Conservation (phyloP, 2,888 invertebrate genomes). For the Leptogaster cylindrica region DNA sequence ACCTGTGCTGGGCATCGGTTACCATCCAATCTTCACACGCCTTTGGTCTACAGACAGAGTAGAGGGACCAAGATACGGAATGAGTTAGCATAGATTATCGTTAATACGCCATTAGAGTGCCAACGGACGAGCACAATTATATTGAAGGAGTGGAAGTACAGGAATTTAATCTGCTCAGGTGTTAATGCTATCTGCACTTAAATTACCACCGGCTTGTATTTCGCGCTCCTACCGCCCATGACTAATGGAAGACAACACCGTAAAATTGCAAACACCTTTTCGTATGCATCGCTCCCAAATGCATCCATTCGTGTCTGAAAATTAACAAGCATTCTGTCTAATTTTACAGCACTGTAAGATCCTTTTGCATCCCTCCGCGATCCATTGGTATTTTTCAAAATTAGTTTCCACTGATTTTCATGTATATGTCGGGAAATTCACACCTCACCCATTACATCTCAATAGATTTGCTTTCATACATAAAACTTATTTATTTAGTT, state of each 20-base stretch:
- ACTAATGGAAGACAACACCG: constrained; percentile 37
- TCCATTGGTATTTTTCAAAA: too few species aligned
- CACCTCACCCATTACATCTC: too few species aligned
- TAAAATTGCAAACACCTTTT: constrained; percentile 37
- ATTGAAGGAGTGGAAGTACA: constrained; percentile 48
- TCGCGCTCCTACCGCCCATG: constrained; percentile 37
- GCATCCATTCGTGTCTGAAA: too few species aligned
- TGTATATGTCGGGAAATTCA: too few species aligned
- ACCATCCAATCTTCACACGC: constrained; percentile 33
- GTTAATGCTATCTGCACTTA: constrained; percentile 54
- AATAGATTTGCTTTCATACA: too few species aligned
- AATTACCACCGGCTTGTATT: constrained; percentile 25
- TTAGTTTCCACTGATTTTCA: too few species aligned
- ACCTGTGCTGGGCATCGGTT: constrained; percentile 32
- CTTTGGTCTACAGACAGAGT: background rate
- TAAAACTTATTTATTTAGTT: too few species aligned
- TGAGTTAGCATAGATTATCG: constrained; percentile 38
- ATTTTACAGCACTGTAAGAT: too few species aligned
- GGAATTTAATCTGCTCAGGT: constrained; percentile 58
- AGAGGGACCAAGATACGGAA: constrained; percentile 22
- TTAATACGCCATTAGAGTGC: constrained; percentile 37
- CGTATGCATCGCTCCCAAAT: too few species aligned
- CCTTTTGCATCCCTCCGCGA: too few species aligned
- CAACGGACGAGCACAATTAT: constrained; percentile 32
- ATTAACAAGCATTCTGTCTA: too few species aligned